These are phyloP conservation scores for Parazoanthus darwini DNA, from an alignment of 92 coral and sea anemone genomes.

Conservation along the genomic window DNA sequence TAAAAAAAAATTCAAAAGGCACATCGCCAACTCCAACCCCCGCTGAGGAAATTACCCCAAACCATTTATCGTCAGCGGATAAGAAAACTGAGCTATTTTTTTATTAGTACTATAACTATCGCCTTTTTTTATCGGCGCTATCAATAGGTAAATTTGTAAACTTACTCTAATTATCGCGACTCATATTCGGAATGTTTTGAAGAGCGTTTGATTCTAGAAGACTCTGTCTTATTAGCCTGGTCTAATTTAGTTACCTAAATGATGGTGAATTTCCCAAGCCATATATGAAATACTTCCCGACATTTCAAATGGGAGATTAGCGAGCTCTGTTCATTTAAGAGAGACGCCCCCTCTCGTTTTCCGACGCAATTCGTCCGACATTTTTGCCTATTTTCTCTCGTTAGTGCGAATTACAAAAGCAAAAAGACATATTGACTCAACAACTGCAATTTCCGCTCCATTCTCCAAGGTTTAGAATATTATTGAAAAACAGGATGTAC, in stretches of 20 bases:
- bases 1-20: neutral
- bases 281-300: slow-evolving; percentile 4
- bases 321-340: neutral
- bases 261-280: slow-evolving; percentile 14
- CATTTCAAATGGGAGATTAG: slow-evolving; percentile 20
- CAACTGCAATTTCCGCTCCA: slow-evolving; percentile 71
- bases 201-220: neutral
- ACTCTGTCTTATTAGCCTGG: slow-evolving; percentile 1
- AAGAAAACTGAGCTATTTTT: slow-evolving; percentile 27
- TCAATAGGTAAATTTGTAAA: slow-evolving; percentile 24
- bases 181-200: slow-evolving; percentile 29
- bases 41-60: slow-evolving; percentile 17
- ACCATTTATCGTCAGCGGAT: neutral
- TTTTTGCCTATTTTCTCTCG: slow-evolving; percentile 58
- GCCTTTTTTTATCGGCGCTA: slow-evolving; percentile 19
- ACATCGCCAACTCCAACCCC: slow-evolving; percentile 7
- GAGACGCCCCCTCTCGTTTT: slow-evolving; percentile 38
- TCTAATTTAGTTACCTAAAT: slow-evolving; percentile 6
- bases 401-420: slow-evolving; percentile 72
- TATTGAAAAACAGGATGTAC: slow-evolving; percentile 83
- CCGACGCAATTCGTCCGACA: slow-evolving; percentile 49
- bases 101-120: slow-evolving; percentile 30
- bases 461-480: slow-evolving; percentile 60
- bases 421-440: slow-evolving; percentile 69
- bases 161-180: slow-evolving; percentile 12